A percentile compares a stretch with the other conserved stretches of the same genome.
Conservation (phyloP, 2,888 invertebrate species). For the Drosophila hamatofila region DNA sequence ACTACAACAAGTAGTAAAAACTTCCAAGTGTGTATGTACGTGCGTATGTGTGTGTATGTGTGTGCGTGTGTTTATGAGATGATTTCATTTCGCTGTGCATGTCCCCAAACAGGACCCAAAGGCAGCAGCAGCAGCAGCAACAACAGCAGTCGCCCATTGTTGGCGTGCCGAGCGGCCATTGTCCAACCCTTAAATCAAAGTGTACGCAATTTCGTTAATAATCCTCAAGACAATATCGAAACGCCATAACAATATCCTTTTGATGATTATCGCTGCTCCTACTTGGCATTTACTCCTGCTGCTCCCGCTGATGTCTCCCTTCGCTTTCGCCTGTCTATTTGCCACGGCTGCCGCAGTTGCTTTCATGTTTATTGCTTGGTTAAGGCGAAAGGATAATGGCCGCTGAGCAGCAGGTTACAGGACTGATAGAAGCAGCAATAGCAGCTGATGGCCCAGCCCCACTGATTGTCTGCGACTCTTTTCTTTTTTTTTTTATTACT, state of each 20-base stretch:
- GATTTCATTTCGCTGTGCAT: conserved; percentile 67
- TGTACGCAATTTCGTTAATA: conserved; percentile 84
- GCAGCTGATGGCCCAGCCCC: conserved; percentile 42
- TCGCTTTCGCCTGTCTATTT: conserved; percentile 53
- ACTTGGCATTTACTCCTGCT: conserved; percentile 33
- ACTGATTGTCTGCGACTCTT: conserved; percentile 24
- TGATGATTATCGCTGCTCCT: conserved; percentile 82
- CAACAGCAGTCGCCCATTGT: conserved; percentile 54
- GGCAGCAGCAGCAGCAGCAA: neutral
- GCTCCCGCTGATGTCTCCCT: conserved; percentile 13
- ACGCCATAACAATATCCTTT: conserved; percentile 84
- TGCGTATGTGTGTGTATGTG: conserved; percentile 6
- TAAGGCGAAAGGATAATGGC: conserved; percentile 76
- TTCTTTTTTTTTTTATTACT: conserved; percentile 40
- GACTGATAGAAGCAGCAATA: conserved; percentile 18
- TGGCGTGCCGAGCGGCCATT: conserved; percentile 69
- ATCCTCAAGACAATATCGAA: conserved; percentile 85
- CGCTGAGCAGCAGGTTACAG: conserved; percentile 51
- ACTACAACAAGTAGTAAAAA: conserved; percentile 73
- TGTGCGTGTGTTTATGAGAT: conserved; percentile 60
- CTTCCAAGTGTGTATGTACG: conserved; percentile 18
- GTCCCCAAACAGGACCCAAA: conserved; percentile 47
- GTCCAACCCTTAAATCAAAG: conserved; percentile 84
- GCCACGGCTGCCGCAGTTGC: conserved; percentile 74
- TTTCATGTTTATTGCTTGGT: conserved; percentile 81